Evolutionary conservation across 2,888 invertebrate genomes (phyloP).

Genomic region (Xanthorhoe designata): DNA sequence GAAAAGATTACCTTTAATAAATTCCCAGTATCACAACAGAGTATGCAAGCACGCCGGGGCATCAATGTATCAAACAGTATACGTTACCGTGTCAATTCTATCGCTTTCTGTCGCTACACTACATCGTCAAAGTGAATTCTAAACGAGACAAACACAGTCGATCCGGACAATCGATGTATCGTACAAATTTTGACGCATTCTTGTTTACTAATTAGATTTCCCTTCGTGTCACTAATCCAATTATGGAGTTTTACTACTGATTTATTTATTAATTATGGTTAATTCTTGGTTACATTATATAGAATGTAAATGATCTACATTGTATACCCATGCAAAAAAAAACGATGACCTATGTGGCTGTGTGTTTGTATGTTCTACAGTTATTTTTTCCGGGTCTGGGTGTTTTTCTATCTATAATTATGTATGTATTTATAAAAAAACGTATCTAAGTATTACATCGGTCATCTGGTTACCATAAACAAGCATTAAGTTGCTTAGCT

Average conservation of each 20-base stretch:
- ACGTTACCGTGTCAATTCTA: conserved; percentile 22
- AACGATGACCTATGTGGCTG: too few relatives aligned
- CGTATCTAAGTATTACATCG: too few relatives aligned
- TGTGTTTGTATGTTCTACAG: too few relatives aligned
- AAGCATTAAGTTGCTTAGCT: too few relatives aligned
- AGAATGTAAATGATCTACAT: too few relatives aligned
- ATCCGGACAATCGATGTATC: conserved; percentile 47
- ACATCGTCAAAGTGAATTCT: conserved; percentile 47
- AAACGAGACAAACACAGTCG: conserved; percentile 45
- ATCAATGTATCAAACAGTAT: conserved; percentile 27
- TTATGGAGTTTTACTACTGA: conserved; percentile 52
- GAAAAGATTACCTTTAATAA: not conserved
- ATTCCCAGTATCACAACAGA: not conserved
- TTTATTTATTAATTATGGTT: conserved; percentile 20
- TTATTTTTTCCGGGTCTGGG: too few relatives aligned
- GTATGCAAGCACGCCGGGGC: conserved; percentile 7
- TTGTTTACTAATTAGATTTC: conserved; percentile 57
- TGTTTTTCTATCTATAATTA: too few relatives aligned
- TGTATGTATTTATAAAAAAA: too few relatives aligned
- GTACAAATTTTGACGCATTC: conserved; percentile 50
- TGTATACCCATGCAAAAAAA: too few relatives aligned
- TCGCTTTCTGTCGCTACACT: conserved; percentile 33
- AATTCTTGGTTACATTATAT: conserved; percentile 1
- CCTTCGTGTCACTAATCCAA: conserved; percentile 52
- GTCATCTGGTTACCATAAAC: too few relatives aligned